phyloP scores from a whole-genome alignment of 2,888 invertebrate genomes.

The Machimus atricapillus region DNA sequence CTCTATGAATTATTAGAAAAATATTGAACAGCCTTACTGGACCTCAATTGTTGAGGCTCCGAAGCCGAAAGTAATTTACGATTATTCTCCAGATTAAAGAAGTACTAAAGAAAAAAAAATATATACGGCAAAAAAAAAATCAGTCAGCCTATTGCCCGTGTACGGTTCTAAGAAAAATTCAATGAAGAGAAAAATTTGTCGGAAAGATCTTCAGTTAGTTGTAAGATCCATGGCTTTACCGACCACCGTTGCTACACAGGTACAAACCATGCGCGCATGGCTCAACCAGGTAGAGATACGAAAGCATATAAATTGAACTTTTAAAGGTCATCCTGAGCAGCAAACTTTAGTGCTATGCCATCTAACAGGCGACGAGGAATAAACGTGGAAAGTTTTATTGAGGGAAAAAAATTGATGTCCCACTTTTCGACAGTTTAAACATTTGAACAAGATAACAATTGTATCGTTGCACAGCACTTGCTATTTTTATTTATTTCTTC shows the following conservation, averaged over 20 bases:
- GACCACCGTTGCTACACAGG: neutral
- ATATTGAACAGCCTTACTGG: neutral
- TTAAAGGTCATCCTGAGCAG: neutral
- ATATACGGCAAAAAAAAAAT: neutral
- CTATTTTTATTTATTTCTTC: neutral
- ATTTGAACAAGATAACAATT: constrained; percentile 4
- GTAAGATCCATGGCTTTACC: neutral
- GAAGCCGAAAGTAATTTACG: constrained; percentile 3
- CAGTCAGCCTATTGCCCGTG: neutral
- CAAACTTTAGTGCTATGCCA: neutral
- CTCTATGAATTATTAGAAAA: constrained; percentile 11
- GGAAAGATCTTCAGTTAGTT: neutral
- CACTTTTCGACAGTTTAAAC: neutral
- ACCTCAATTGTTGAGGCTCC: neutral
- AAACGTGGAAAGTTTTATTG: constrained; percentile 18
- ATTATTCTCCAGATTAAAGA: constrained; percentile 2
- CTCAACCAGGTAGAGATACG: neutral
- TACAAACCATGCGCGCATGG: neutral
- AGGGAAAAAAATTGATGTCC: neutral
- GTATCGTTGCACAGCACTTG: neutral
- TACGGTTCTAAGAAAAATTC: neutral
- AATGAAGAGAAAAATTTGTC: neutral
- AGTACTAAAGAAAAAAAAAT: neutral
- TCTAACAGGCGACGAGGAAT: neutral
- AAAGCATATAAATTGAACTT: neutral